These are phyloP conservation scores for Pyralis farinalis DNA, from an alignment of 2,888 invertebrate genomes.

Conservation along the genomic window DNA sequence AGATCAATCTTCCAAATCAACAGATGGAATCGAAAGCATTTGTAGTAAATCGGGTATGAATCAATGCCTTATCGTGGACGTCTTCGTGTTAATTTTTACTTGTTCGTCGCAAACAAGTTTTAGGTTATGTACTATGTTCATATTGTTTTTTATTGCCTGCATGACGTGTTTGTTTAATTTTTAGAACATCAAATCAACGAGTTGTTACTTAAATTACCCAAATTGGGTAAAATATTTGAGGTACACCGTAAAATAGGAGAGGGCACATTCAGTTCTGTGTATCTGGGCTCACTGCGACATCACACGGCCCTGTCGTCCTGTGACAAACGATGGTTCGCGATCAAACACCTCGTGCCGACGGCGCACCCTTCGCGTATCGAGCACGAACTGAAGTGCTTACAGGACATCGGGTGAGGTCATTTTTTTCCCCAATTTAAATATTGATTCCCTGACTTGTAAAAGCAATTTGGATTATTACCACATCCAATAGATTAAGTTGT, in stretches of 20 bases:
- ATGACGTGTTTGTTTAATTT: constrained; percentile 1
- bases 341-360: constrained; percentile 94
- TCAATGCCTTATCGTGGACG: not conserved
- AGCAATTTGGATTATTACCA: no score
- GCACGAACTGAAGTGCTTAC: constrained; percentile 89
- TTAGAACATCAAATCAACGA: constrained; percentile 62
- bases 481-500: no score
- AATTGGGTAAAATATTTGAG: constrained; percentile 82
- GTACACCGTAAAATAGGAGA: constrained; percentile 88
- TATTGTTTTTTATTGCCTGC: constrained; percentile 1
- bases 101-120: not conserved
- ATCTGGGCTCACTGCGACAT: constrained; percentile 85
- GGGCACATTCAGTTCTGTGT: constrained; percentile 94
- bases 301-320: constrained; percentile 49
- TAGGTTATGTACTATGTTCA: not conserved
- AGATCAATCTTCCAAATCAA: constrained; percentile 39
- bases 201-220: constrained; percentile 78
- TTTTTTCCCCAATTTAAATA: no score
- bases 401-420: constrained; percentile 86
- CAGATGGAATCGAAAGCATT: constrained; percentile 62
- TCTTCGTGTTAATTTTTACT: no score
- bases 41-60: constrained; percentile 5
- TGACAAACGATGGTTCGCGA: constrained; percentile 85
- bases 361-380: constrained; percentile 91
- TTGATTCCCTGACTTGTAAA: no score